Evolutionary conservation across 2,888 invertebrate species (phyloP).

Genomic region (Diaperis boleti): DNA sequence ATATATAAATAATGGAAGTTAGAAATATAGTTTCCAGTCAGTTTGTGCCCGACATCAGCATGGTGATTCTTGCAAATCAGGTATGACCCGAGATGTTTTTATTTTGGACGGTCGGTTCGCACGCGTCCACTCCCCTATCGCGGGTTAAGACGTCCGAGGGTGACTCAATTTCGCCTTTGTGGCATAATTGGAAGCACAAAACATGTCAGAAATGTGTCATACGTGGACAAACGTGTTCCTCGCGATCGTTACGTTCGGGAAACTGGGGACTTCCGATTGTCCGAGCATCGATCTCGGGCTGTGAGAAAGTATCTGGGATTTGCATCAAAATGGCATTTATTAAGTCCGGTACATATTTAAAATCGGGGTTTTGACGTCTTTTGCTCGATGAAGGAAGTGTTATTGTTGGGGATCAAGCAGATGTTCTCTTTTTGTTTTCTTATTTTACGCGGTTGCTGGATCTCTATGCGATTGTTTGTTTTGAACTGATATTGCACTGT

Average conservation of each 20-base stretch:
- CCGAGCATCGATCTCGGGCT: conserved; percentile 15
- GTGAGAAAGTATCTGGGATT: conserved; percentile 17
- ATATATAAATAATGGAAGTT: conserved; percentile 9
- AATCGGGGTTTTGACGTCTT: too few species aligned
- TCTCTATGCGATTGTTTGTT: too few species aligned
- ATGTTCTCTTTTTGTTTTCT: too few species aligned
- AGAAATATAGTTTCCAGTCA: conserved; percentile 1
- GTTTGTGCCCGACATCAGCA: too few species aligned
- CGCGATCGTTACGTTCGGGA: conserved; percentile 21
- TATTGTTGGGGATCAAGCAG: too few species aligned
- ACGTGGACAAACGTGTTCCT: conserved; percentile 41
- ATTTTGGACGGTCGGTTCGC: conserved; percentile 8
- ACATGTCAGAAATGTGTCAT: conserved; percentile 61
- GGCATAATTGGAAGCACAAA: conserved; percentile 61
- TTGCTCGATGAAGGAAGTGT: too few species aligned
- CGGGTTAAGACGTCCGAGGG: conserved; percentile 56
- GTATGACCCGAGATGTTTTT: conserved; percentile 9
- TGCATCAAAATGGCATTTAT: not conserved
- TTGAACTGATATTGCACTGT: too few species aligned
- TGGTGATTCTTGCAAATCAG: conserved; percentile 7
- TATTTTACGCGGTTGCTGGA: too few species aligned
- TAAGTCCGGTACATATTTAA: too few species aligned
- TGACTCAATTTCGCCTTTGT: conserved; percentile 59
- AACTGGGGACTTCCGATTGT: conserved; percentile 14
- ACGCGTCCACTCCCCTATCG: conserved; percentile 10